Evolutionary conservation across 2,113 vertebrate genomes (phyloP).

Genomic region (Ancistrus triradiatus): DNA sequence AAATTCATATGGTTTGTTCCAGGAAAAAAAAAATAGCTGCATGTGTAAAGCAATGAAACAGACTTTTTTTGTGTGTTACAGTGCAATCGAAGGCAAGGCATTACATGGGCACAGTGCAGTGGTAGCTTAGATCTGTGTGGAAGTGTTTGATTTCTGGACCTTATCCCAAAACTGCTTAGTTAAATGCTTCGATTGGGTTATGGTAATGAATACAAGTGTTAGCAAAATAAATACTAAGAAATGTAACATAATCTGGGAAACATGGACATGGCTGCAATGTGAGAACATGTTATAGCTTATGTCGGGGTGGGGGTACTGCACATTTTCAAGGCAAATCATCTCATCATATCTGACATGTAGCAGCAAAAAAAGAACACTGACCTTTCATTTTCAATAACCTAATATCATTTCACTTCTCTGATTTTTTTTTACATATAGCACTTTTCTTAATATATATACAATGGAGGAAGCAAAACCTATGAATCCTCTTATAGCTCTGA

Average conservation of each 20-base stretch:
- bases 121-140: no score
- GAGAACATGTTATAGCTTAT: conserved; percentile 33
- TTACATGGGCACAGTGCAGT: conserved; percentile 20
- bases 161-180: no score
- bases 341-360: conserved; percentile 72
- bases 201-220: no score
- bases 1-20: no score
- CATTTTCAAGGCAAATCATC: conserved; percentile 72
- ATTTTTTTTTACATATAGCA: conserved; percentile 68
- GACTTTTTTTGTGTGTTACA: conserved; percentile 40
- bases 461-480: conserved; percentile 48
- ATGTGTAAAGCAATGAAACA: conserved; percentile 11
- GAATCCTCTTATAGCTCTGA: conserved; percentile 69
- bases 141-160: no score
- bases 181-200: no score
- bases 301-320: conserved; percentile 62
- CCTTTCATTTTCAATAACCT: conserved; percentile 72
- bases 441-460: conserved; percentile 72
- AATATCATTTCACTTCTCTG: conserved; percentile 63
- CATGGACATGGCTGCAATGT: conserved; percentile 23
- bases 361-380: conserved; percentile 77
- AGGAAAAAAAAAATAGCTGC: not conserved
- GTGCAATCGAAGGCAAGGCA: no score
- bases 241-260: conserved; percentile 1
- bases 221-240: conserved; percentile 13